Evolutionary conservation across 2,797 vertebrate species (phyloP).

Genomic region (Spinus olivaceus): DNA sequence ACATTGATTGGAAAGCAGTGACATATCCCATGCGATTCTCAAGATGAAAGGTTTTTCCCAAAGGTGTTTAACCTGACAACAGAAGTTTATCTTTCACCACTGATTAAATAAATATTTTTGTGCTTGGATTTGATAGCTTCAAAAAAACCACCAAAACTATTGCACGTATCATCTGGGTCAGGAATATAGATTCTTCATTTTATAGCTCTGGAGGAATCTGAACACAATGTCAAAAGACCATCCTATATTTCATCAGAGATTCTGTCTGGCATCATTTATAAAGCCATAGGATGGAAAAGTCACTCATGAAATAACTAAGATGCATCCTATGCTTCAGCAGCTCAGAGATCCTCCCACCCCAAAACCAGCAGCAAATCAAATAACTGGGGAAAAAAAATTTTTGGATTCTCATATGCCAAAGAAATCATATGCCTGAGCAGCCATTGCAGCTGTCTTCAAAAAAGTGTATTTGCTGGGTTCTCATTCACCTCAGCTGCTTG

Average conservation of each 20-base stretch:
- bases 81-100: neutral
- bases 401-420: neutral
- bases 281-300: neutral
- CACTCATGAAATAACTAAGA: neutral
- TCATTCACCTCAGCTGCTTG: neutral
- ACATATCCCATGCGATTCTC: neutral
- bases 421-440: neutral
- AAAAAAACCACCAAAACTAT: neutral
- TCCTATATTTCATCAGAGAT: neutral
- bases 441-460: neutral
- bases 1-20: neutral
- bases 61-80: neutral
- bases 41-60: neutral
- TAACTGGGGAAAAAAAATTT: fast-evolving
- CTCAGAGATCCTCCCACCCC: neutral
- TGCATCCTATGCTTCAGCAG: neutral
- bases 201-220: neutral
- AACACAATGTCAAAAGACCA: neutral
- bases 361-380: neutral
- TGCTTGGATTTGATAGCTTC: neutral
- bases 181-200: neutral
- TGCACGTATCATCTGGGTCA: neutral
- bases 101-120: neutral
- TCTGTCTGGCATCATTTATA: neutral
- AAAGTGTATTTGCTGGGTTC: neutral